These are phyloP conservation scores for Himalopsyche phryganea DNA, from an alignment of 1,140 invertebrate species.

Conservation along the genomic window DNA sequence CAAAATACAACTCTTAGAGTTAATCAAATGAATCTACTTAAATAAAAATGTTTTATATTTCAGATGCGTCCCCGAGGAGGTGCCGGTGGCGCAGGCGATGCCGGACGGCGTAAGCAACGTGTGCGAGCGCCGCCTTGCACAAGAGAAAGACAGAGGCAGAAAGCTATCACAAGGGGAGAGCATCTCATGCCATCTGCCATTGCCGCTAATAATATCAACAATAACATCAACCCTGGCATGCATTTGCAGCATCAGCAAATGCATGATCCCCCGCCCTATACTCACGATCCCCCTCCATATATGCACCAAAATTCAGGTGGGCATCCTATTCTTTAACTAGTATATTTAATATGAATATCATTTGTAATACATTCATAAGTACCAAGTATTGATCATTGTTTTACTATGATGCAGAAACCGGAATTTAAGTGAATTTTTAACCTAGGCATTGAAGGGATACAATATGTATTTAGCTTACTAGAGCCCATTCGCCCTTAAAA, in stretches of 20 bases:
- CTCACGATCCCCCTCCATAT: constrained; percentile 2
- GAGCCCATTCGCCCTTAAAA: too few relatives aligned
- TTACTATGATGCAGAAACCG: too few relatives aligned
- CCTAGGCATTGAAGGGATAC: too few relatives aligned
- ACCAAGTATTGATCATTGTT: too few relatives aligned
- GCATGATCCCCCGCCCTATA: constrained; percentile 17
- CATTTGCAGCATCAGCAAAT: constrained; percentile 6
- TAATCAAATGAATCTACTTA: too few relatives aligned
- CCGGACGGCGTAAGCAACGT: constrained; percentile 72
- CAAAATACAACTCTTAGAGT: too few relatives aligned
- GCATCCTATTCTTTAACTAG: not conserved
- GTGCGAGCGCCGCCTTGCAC: constrained; percentile 84
- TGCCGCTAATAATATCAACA: constrained; percentile 34
- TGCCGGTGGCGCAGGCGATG: constrained; percentile 34
- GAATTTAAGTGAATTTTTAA: too few relatives aligned
- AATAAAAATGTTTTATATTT: too few relatives aligned
- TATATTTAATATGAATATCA: not conserved
- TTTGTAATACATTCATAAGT: not conserved
- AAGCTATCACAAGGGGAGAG: constrained; percentile 79
- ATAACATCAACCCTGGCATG: constrained; percentile 3
- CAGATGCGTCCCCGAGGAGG: constrained; percentile 25
- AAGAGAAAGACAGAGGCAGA: constrained; percentile 76
- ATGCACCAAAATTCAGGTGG: not conserved
- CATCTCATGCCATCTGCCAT: constrained; percentile 66
- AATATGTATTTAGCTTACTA: too few relatives aligned